A percentile compares a stretch with the other conserved stretches of the same genome.
These are phyloP conservation scores for Epistrophella euchroma DNA, from an alignment of 2,888 invertebrate genomes.

Conservation along the genomic window DNA sequence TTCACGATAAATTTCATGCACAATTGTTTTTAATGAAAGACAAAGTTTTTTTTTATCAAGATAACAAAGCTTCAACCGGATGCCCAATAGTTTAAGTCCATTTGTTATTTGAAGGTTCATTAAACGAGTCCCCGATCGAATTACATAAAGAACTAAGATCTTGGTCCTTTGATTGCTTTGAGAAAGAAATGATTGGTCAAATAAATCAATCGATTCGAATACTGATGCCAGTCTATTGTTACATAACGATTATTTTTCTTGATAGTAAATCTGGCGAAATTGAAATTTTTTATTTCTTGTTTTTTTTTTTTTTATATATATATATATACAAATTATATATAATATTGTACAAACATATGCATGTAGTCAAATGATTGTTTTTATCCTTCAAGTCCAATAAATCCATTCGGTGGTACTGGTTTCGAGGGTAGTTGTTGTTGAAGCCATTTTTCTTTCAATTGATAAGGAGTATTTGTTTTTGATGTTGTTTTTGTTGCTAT, in stretches of 20 bases:
- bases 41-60: background rate
- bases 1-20: background rate
- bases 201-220: background rate
- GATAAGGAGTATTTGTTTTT: slow-evolving; percentile 74
- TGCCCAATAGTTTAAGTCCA: background rate
- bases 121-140: background rate
- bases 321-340: background rate
- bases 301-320: background rate
- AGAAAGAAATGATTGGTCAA: background rate
- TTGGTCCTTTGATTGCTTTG: background rate
- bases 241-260: background rate
- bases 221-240: background rate
- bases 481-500: slow-evolving; percentile 45
- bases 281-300: background rate
- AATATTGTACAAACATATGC: background rate
- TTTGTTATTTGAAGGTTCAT: background rate
- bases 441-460: slow-evolving; percentile 82
- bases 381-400: slow-evolving; percentile 82
- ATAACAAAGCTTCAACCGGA: background rate
- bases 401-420: slow-evolving; percentile 81
- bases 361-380: slow-evolving; percentile 27
- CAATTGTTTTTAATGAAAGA: background rate
- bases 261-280: background rate
- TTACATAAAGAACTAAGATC: background rate
- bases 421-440: slow-evolving; percentile 74